Conservation (phyloP, 1,140 invertebrate species). For the Diploscapter pachys region DNA sequence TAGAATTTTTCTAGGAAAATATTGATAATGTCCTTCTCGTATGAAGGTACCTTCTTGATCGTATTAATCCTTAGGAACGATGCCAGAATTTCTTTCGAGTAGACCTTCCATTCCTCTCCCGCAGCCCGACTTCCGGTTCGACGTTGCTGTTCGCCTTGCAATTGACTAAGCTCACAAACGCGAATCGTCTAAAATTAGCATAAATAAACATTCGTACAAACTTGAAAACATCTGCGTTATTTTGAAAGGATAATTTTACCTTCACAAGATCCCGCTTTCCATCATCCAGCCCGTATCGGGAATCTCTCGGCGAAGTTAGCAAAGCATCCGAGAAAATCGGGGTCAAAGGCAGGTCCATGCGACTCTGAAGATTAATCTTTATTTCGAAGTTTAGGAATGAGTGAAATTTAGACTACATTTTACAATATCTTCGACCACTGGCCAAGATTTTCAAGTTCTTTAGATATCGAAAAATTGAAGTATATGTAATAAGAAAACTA, state of each 20-base stretch:
- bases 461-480: no score
- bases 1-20: no score
- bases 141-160: neutral
- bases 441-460: no score
- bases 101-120: slow-evolving; percentile 26
- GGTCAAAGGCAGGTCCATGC: neutral
- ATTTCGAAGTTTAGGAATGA: no score
- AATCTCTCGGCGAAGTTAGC: slow-evolving; percentile 21
- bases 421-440: no score
- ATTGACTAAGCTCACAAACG: slow-evolving; percentile 1
- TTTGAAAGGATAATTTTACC: neutral
- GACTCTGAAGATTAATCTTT: no score
- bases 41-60: slow-evolving; percentile 1
- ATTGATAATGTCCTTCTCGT: neutral
- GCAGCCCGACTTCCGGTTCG: neutral
- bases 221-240: no score
- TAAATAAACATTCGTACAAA: neutral
- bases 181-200: slow-evolving; percentile 2
- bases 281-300: slow-evolving; percentile 28
- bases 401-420: no score
- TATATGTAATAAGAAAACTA: no score
- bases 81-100: neutral
- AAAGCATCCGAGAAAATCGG: neutral
- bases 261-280: slow-evolving; percentile 12
- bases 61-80: slow-evolving; percentile 10